phyloP scores from a whole-genome alignment of 2,888 invertebrate species.

The Scaptomyza parva region DNA sequence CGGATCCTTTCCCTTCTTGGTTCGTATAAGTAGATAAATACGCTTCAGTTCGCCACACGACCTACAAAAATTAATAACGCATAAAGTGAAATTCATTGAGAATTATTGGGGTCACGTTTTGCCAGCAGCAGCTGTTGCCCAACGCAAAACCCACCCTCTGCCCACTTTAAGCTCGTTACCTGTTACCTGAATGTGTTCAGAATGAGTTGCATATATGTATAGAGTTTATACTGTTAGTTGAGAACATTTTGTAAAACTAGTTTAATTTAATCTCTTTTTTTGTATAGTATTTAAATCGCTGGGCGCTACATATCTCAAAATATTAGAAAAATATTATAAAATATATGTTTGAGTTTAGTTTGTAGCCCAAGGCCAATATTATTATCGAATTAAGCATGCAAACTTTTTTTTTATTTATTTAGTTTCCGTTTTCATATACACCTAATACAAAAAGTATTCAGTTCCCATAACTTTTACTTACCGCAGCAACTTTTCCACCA shows the following conservation, averaged over 20 bases:
- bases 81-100: conserved; percentile 49
- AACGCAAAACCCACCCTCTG: conserved; percentile 17
- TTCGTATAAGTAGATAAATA: conserved; percentile 93
- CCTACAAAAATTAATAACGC: conserved; percentile 84
- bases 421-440: no score
- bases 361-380: no score
- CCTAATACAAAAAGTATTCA: no score
- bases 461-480: conserved; percentile 45
- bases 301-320: no score
- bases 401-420: no score
- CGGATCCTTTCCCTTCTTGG: conserved; percentile 93
- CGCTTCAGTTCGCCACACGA: conserved; percentile 90
- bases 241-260: background rate
- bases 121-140: conserved; percentile 36
- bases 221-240: background rate
- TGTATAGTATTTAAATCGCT: no score
- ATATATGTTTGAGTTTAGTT: no score
- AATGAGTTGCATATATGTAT: background rate
- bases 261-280: background rate
- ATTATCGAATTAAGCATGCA: no score
- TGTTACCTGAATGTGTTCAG: conserved; percentile 2
- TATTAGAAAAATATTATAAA: no score
- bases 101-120: conserved; percentile 62
- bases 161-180: conserved; percentile 34
- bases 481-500: conserved; percentile 84